A percentile compares a stretch with the other conserved stretches of the same genome.
These are phyloP conservation scores for Melierax canorus DNA, from an alignment of 2,113 vertebrate species.

Conservation along the genomic window DNA sequence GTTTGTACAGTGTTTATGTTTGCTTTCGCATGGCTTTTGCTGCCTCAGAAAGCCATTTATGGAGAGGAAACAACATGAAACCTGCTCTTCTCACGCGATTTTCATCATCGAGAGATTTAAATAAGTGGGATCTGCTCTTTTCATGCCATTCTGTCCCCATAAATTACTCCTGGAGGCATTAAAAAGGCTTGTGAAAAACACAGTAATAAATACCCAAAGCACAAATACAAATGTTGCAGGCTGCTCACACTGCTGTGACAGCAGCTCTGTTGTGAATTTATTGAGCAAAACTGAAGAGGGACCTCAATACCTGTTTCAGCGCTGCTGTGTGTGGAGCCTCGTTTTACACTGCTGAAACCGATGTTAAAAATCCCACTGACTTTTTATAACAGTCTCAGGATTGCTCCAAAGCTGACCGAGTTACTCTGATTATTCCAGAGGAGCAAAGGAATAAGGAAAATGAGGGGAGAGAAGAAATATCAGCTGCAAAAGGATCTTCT, in stretches of 20 bases:
- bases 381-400: not conserved
- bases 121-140: conserved; percentile 2
- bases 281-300: not conserved
- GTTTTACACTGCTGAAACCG: not conserved
- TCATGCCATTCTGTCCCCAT: not conserved
- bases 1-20: conserved; percentile 5
- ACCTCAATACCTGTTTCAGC: not conserved
- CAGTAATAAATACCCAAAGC: conserved; percentile 37
- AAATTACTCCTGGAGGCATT: conserved; percentile 44
- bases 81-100: not conserved
- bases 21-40: conserved; percentile 12
- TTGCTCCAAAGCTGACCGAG: not conserved
- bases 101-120: conserved; percentile 20
- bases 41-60: conserved; percentile 7
- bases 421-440: not conserved
- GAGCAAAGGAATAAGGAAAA: not conserved
- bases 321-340: not conserved
- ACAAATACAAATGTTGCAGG: not conserved
- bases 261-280: conserved; percentile 35
- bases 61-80: conserved; percentile 1
- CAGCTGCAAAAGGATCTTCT: not conserved
- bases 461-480: not conserved
- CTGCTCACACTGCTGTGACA: not conserved
- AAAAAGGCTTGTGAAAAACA: conserved; percentile 41
- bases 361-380: not conserved